phyloP scores from a whole-genome alignment of 2,888 invertebrate genomes.

The Lomographa bimaculata region DNA sequence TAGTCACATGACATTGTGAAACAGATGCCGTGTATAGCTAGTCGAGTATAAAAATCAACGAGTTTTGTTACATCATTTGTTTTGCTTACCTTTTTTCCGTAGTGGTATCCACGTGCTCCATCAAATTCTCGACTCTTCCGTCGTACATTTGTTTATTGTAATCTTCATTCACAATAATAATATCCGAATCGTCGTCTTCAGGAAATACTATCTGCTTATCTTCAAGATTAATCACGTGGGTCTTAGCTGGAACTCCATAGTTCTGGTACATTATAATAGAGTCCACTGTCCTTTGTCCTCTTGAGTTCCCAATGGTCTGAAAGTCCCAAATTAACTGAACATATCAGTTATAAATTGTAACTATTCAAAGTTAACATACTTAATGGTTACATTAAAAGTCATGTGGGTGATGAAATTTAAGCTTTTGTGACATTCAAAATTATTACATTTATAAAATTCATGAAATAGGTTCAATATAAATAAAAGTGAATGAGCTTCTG shows the following conservation, averaged over 20 bases:
- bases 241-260: constrained; percentile 59
- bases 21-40: too few species aligned
- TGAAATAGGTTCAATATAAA: too few species aligned
- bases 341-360: constrained; percentile 71
- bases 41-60: too few species aligned
- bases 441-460: too few species aligned
- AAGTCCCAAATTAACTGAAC: constrained; percentile 92
- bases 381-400: too few species aligned
- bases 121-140: constrained; percentile 49
- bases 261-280: constrained; percentile 71
- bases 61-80: too few species aligned
- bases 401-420: too few species aligned
- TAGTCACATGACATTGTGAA: too few species aligned
- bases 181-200: constrained; percentile 71
- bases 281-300: constrained; percentile 87
- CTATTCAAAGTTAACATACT: not conserved
- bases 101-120: constrained; percentile 49
- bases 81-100: constrained; percentile 51
- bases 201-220: constrained; percentile 72
- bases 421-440: too few species aligned
- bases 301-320: constrained; percentile 88
- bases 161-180: constrained; percentile 75
- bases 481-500: too few species aligned
- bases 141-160: constrained; percentile 57
- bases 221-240: constrained; percentile 60